Evolutionary conservation across 2,888 invertebrate species (phyloP).

Genomic region (Acronicta aceris): DNA sequence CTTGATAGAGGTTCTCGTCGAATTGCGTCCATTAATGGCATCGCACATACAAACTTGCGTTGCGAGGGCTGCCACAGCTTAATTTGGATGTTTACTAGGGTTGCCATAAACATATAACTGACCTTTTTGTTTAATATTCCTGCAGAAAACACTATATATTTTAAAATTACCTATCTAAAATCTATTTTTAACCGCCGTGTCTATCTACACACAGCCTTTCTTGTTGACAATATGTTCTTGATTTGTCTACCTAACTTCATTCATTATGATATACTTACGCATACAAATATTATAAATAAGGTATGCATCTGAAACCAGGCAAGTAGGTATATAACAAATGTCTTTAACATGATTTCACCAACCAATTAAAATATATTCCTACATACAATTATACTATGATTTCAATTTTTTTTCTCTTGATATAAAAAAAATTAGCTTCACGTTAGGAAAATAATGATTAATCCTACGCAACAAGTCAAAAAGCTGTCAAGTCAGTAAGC

Average conservation of each 20-base stretch:
- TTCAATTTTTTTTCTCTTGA: too few relatives aligned
- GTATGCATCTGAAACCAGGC: constrained; percentile 10
- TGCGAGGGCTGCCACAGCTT: neutral
- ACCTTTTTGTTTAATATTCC: neutral
- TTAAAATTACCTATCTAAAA: constrained; percentile 55
- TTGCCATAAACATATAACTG: neutral
- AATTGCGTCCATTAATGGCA: neutral
- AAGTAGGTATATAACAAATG: constrained; percentile 3
- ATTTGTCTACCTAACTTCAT: constrained; percentile 44
- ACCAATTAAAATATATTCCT: neutral
- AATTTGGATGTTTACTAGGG: neutral
- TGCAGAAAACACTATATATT: constrained; percentile 30
- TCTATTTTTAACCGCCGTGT: constrained; percentile 40
- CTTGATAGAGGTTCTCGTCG: neutral
- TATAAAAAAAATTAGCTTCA: too few relatives aligned
- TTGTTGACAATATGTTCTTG: constrained; percentile 28
- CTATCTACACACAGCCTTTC: constrained; percentile 38
- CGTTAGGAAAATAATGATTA: too few relatives aligned
- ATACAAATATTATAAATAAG: constrained; percentile 10
- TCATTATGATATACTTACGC: constrained; percentile 17
- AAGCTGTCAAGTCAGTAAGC: neutral
- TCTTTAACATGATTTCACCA: constrained; percentile 14
- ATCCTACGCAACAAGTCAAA: too few relatives aligned
- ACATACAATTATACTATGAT: neutral
- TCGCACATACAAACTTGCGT: neutral